These are phyloP conservation scores for Vulpes vulpes DNA, from an alignment of 2,113 vertebrate genomes.

Conservation along the genomic window DNA sequence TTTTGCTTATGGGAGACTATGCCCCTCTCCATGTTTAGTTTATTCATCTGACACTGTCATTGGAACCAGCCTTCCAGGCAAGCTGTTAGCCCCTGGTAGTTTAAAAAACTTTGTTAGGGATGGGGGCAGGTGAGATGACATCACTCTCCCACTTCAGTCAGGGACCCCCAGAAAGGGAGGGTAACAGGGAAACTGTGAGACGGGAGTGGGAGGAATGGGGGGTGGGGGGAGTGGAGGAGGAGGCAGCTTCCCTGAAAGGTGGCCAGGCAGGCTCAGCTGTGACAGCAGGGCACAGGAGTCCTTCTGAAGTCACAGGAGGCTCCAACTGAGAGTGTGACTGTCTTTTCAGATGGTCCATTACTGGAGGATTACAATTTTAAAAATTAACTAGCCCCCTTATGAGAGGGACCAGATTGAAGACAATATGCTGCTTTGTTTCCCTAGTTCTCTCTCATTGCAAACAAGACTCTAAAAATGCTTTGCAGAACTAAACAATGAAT, in stretches of 20 bases:
- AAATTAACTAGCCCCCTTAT: conserved; percentile 63
- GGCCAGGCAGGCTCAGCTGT: not conserved
- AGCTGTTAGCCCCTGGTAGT: not conserved
- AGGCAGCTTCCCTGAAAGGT: not conserved
- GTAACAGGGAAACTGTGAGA: not conserved
- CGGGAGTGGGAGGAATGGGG: too few species aligned
- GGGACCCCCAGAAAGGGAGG: not conserved
- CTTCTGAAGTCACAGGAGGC: not conserved
- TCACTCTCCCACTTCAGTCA: not conserved
- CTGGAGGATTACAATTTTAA: not conserved
- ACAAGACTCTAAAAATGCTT: conserved; percentile 49
- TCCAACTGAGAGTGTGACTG: conserved; percentile 25
- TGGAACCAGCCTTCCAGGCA: not conserved
- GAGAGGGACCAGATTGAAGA: conserved; percentile 65
- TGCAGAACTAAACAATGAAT: conserved; percentile 11
- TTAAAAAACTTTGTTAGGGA: not conserved
- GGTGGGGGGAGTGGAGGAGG: too few species aligned
- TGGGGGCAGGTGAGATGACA: not conserved
- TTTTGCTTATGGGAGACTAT: not conserved
- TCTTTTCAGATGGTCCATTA: conserved; percentile 56
- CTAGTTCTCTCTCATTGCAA: conserved; percentile 24
- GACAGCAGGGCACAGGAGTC: not conserved
- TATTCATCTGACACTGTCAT: not conserved
- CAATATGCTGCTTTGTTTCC: conserved; percentile 59
- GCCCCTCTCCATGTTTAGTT: not conserved